Evolutionary conservation across 2,113 vertebrate species (phyloP), one percentile per base, ranked within the genome.

Genomic region (Acanthisitta chloris): DNA sequence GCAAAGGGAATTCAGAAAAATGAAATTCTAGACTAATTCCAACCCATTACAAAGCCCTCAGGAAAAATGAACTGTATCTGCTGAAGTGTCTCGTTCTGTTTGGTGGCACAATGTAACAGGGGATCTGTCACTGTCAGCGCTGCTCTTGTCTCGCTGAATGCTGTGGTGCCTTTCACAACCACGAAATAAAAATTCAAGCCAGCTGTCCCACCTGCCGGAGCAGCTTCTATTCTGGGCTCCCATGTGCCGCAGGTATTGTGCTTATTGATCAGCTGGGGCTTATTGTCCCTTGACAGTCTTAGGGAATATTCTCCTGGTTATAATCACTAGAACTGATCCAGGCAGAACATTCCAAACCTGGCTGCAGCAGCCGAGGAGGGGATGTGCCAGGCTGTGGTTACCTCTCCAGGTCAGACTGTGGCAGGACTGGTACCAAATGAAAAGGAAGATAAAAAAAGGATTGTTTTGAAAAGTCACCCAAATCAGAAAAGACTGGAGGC

Each of bases 51-150:
- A 81, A 61, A 92, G 84, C 69, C 28, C 81, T 79, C 25, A 81
- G 85, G 61, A 66, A 93, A 94, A 87, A 51, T 15, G 71, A 85
- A 54, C 67, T 74, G 51, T 49, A 49, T 57, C 62, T 61, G 70
- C 78, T 91, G 87, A 83, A 83, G 82, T 72, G 92, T 76, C 96
- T 93, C 31, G 0, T 76, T 94, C 64, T 78, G 82, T 94, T 92
- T 80, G 38, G 82, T 49, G 82, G 93, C 96, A 96, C 87, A 78
- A 45, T 86, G 93, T 78, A 86, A 40, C 25, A 17, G 79, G 71
- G 90, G 93, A 96, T 94, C 86, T 90, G 96, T 97, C 92, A 90
- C 95, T 97, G 95, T 94, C 95, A 95, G 88, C 2, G 0, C 91
- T 55, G 92, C 88, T 97, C 94, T 83, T 67, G 91, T 88, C 94